These are phyloP conservation scores for Colletes gigas DNA, from an alignment of 1,140 invertebrate genomes.

Conservation along the genomic window DNA sequence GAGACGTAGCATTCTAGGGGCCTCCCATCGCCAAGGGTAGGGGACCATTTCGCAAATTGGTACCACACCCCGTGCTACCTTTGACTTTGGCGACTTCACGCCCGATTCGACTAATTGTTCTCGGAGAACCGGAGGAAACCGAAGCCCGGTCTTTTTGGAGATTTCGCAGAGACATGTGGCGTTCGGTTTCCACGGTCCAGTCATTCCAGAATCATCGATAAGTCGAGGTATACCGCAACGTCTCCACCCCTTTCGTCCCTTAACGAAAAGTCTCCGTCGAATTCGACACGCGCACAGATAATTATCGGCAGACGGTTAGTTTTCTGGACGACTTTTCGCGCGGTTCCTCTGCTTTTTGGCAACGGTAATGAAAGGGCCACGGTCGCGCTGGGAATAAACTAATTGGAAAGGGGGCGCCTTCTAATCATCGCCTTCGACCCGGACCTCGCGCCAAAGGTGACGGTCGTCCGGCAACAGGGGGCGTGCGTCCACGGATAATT, in stretches of 20 bases:
- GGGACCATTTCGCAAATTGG: slow-evolving; percentile 74
- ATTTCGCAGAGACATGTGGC: slow-evolving; percentile 57
- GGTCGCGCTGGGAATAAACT: slow-evolving; percentile 57
- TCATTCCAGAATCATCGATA: slow-evolving; percentile 45
- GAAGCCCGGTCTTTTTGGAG: background rate
- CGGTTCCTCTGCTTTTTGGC: slow-evolving; percentile 32
- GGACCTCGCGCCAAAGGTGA: slow-evolving; percentile 56
- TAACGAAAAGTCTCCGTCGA: slow-evolving; percentile 25
- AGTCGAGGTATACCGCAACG: slow-evolving; percentile 15
- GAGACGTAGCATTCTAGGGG: slow-evolving; percentile 49
- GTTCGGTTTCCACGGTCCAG: slow-evolving; percentile 45
- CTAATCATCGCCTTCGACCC: slow-evolving; percentile 59
- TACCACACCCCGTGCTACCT: slow-evolving; percentile 71
- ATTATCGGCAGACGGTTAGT: slow-evolving; percentile 33
- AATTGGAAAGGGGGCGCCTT: slow-evolving; percentile 67
- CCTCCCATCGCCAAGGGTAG: slow-evolving; percentile 46
- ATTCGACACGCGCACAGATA: slow-evolving; percentile 59
- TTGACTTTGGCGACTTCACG: slow-evolving; percentile 65
- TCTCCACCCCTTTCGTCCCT: slow-evolving; percentile 59
- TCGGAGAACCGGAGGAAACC: slow-evolving; percentile 14
- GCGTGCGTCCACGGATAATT: slow-evolving; percentile 62
- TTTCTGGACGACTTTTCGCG: slow-evolving; percentile 46
- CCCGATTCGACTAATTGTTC: slow-evolving; percentile 69
- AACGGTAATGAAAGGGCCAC: slow-evolving; percentile 62
- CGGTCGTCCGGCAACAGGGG: slow-evolving; percentile 34